phyloP scores from a whole-genome alignment of 2,113 vertebrate species.

The Lamprologus sp. region DNA sequence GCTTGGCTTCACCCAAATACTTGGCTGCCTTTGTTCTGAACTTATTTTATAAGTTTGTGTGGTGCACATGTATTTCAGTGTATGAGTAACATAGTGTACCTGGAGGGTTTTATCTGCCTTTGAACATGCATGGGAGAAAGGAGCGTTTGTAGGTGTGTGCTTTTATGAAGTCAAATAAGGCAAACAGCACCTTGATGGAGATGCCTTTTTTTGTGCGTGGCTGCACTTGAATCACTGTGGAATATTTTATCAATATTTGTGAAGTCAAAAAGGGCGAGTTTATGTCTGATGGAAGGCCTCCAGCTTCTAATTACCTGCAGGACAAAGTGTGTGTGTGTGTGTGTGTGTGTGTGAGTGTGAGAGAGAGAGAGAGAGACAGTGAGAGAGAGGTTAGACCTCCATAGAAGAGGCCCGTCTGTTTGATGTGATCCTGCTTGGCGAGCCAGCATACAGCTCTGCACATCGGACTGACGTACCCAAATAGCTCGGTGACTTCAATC shows the following conservation, averaged over 20 bases:
- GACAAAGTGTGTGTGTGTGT: background rate
- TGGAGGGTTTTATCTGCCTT: background rate
- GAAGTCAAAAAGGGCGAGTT: constrained; percentile 36
- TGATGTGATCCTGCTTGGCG: constrained; percentile 62
- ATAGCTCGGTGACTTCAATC: constrained; percentile 52
- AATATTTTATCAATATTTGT: constrained; percentile 60
- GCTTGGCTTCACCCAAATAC: constrained; percentile 27
- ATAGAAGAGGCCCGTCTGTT: constrained; percentile 45
- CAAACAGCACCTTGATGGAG: constrained; percentile 8
- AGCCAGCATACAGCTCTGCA: constrained; percentile 51
- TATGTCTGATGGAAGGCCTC: constrained; percentile 53
- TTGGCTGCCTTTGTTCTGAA: constrained; percentile 27
- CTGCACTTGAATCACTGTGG: constrained; percentile 20
- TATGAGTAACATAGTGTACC: background rate
- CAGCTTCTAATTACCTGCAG: constrained; percentile 51
- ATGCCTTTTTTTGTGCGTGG: background rate
- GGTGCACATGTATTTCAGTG: background rate
- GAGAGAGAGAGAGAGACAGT: background rate
- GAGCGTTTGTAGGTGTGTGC: background rate
- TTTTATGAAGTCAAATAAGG: background rate
- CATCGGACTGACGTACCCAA: constrained; percentile 55
- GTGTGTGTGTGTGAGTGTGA: background rate
- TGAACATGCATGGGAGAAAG: background rate
- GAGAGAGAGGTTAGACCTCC: constrained; percentile 40
- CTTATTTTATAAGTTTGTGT: background rate